phyloP scores from a whole-genome alignment of 2,888 invertebrate species.

The Rhopalosiphum nymphaeae region DNA sequence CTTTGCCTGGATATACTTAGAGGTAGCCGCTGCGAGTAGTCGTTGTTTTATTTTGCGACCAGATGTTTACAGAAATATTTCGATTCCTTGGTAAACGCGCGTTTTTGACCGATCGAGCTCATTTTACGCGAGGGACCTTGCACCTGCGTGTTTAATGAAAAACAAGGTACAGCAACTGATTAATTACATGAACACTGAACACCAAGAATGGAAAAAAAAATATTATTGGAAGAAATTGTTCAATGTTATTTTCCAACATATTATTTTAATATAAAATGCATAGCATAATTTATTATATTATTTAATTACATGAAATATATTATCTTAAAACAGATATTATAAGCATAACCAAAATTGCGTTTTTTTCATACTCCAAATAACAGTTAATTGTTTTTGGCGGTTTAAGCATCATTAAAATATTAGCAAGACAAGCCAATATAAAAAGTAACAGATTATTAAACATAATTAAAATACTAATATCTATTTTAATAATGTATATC shows the following conservation, averaged over 20 bases:
- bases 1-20: neutral
- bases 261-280: neutral
- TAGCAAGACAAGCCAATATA: neutral
- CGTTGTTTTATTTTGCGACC: constrained; percentile 48
- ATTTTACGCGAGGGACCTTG: constrained; percentile 49
- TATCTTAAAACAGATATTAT: neutral
- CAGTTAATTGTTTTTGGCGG: neutral
- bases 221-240: constrained; percentile 17
- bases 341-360: neutral
- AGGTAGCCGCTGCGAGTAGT: neutral
- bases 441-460: neutral
- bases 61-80: constrained; percentile 62
- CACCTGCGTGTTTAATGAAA: constrained; percentile 56
- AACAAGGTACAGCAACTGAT: constrained; percentile 26
- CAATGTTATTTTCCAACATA: neutral
- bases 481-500: too few species aligned
- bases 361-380: neutral
- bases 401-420: neutral
- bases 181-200: constrained; percentile 15
- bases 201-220: neutral
- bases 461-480: neutral
- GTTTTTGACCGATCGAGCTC: constrained; percentile 61
- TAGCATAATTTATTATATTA: neutral
- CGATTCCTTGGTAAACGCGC: constrained; percentile 48
- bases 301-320: too few species aligned